A percentile compares a stretch with the other conserved stretches of the same genome.
These are phyloP conservation scores for Austrofundulus limnaeus DNA, from an alignment of 2,113 vertebrate genomes.

Conservation along the genomic window DNA sequence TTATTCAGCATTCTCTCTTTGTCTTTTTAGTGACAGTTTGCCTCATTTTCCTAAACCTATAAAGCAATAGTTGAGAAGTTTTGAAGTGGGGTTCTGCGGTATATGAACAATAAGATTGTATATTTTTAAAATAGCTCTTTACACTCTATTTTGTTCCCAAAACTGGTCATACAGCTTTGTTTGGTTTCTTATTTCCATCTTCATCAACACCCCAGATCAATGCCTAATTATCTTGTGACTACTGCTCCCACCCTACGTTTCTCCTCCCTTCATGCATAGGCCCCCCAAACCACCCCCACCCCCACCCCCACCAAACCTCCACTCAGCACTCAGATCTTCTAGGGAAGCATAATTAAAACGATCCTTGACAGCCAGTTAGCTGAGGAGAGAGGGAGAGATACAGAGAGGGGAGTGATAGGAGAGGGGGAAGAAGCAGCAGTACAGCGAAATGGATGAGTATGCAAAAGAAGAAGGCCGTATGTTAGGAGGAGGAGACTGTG, in stretches of 20 bases:
- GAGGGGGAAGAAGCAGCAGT: slow-evolving; percentile 1
- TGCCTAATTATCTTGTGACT: slow-evolving; percentile 72
- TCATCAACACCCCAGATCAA: slow-evolving; percentile 71
- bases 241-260: slow-evolving; percentile 4
- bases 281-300: too few relatives aligned
- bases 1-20: not conserved
- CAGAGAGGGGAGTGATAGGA: not conserved
- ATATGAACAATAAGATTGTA: too few relatives aligned
- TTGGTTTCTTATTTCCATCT: slow-evolving; percentile 57
- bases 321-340: slow-evolving; percentile 25
- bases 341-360: slow-evolving; percentile 49
- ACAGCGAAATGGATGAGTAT: slow-evolving; percentile 6
- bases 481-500: slow-evolving; percentile 12
- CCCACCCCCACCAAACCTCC: not conserved
- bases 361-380: slow-evolving; percentile 19
- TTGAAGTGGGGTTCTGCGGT: too few relatives aligned
- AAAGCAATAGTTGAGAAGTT: slow-evolving; percentile 3
- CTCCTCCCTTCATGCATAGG: not conserved
- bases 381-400: not conserved
- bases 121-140: too few relatives aligned
- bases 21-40: not conserved
- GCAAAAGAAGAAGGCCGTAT: slow-evolving; percentile 20
- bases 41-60: slow-evolving; percentile 43
- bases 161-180: slow-evolving; percentile 12
- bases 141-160: too few relatives aligned